These are phyloP conservation scores for Trogon surrucura DNA, from an alignment of 2,113 vertebrate genomes.

Conservation along the genomic window DNA sequence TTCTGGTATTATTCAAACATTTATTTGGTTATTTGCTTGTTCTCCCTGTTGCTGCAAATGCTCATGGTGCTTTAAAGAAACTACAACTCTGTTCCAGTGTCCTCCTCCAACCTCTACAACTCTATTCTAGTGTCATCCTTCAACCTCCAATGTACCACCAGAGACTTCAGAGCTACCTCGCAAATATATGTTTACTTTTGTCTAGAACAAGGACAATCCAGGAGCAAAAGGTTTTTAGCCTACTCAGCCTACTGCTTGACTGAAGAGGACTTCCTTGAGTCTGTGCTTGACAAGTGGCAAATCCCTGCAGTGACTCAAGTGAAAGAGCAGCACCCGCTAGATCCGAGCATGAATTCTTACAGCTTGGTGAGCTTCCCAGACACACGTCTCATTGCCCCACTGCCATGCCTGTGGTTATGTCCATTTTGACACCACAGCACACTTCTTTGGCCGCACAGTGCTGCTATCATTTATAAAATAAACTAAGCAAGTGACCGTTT, in stretches of 20 bases:
- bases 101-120: background rate
- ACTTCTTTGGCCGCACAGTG: background rate
- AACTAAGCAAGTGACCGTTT: conserved; percentile 12
- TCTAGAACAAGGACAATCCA: background rate
- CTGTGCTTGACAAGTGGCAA: background rate
- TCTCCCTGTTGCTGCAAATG: background rate
- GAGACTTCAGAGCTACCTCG: background rate
- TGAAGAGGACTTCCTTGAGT: background rate
- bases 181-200: background rate
- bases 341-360: background rate
- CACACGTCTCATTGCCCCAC: background rate
- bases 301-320: background rate
- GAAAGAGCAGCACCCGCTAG: background rate
- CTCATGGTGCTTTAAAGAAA: background rate
- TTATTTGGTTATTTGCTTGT: background rate
- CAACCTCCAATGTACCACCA: background rate
- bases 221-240: background rate
- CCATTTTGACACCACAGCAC: background rate
- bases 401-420: background rate
- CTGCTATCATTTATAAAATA: background rate
- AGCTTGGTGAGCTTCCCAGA: background rate
- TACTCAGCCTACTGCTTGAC: background rate
- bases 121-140: background rate
- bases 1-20: conserved; percentile 13
- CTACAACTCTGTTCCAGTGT: background rate